Evolutionary conservation across 2,113 vertebrate genomes (phyloP), one percentile per base, ranked within the genome.

Genomic region (Erythrocercus mccallii): DNA sequence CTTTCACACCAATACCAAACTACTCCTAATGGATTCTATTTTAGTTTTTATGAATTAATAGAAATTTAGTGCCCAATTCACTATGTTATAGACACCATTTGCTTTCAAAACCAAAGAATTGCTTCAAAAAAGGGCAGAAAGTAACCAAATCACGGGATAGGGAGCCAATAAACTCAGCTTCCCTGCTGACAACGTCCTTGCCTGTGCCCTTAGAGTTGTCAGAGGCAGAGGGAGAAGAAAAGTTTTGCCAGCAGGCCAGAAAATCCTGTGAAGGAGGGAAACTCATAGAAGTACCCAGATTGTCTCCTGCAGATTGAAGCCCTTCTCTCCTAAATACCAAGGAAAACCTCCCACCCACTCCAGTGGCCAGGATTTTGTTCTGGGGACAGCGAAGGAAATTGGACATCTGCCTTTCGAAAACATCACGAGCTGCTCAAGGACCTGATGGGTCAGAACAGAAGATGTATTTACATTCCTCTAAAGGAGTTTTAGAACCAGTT

Each of bases 11-110:
- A 95, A 94, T 95, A 96, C 84, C 90, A 97, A 95, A 92, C 97
- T 95, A 95, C 91, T 95, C 96, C 96, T 98, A 98, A 98, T 98
- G 98, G 98, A 97, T 98, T 98, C 98, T 98, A 98, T 98, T 98
- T 98, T 98, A 97, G 96, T 95, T 98, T 98, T 98, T 97, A 98
- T 98, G 97, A 98, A 98, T 98, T 98, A 98, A 98, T 98, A 98
- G 97, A 97, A 98, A 97, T 97, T 97, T 98, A 98, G 96, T 97
- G 95, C 45, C 95, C 95, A 94, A 96, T 95, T 95, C 80, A 65
- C 74, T 94, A 81, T 85, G 90, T 96, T 95, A 97, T 56, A 96
- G 94, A 69, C 27, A 88, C 84, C 90, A 86, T 97, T 97, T 97
- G 92, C 97, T 96, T 97, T 97, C 94, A 97, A 92, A 97, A 94